Evolutionary conservation across 2,113 vertebrate genomes (phyloP).

Genomic region (Felis chaus): DNA sequence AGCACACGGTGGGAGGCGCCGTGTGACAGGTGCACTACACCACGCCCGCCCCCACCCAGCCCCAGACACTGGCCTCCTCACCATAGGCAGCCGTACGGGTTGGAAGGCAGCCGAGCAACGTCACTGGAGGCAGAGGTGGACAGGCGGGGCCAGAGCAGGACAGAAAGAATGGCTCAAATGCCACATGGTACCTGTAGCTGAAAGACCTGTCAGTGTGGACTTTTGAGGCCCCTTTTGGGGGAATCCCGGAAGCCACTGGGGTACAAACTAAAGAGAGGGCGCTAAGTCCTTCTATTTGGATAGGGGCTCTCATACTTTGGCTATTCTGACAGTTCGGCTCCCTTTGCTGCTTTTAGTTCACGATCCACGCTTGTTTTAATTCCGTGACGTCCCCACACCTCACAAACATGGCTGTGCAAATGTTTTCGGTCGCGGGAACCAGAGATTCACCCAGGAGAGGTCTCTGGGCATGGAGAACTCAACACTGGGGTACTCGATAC

Average conservation of each 20-base stretch:
- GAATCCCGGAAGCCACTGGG: not conserved
- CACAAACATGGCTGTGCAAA: not conserved
- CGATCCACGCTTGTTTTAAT: not conserved
- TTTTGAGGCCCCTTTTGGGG: not conserved
- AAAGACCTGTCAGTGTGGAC: not conserved
- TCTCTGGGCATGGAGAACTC: not conserved
- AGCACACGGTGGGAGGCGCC: not conserved
- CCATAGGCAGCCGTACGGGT: rapidly evolving
- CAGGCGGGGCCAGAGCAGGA: not conserved
- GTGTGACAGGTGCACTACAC: not conserved
- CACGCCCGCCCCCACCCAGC: not conserved
- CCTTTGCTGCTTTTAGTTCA: not conserved
- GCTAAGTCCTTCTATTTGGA: not conserved
- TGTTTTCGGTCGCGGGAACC: not conserved
- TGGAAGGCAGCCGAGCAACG: not conserved
- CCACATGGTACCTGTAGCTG: not conserved
- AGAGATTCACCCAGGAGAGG: not conserved
- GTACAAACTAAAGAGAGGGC: not conserved
- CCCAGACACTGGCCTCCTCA: not conserved
- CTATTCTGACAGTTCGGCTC: not conserved
- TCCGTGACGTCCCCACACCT: not conserved
- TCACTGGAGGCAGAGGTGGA: not conserved
- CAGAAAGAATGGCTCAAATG: not conserved
- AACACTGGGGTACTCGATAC: too few relatives aligned
- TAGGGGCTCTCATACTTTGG: not conserved